Percentiles rank a stretch among this genome's conserved stretches.
Conservation (phyloP, 2,113 vertebrate species). For the Hemibagrus wyckioides region DNA sequence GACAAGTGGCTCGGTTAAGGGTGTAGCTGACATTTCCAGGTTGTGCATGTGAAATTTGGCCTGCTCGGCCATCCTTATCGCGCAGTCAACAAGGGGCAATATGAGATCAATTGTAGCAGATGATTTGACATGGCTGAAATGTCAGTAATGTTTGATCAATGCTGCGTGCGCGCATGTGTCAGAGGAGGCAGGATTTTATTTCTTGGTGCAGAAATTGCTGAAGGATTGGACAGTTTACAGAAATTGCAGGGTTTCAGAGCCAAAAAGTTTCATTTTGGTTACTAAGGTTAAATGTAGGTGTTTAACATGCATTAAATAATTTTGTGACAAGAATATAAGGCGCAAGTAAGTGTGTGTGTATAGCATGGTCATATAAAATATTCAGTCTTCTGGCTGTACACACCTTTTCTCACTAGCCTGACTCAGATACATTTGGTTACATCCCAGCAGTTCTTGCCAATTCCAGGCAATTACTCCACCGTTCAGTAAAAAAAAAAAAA, state of each 20-base stretch:
- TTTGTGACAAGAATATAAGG: background rate
- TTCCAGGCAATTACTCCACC: background rate
- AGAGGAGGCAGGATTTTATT: background rate
- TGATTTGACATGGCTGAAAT: constrained; percentile 33
- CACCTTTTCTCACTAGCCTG: background rate
- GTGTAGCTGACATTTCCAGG: constrained; percentile 12
- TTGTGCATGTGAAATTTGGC: constrained; percentile 15
- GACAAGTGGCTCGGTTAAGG: constrained; percentile 23
- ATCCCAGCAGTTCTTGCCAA: background rate
- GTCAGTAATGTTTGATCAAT: constrained; percentile 30
- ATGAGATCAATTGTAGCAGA: constrained; percentile 36
- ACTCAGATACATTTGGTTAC: background rate
- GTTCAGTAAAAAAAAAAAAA: background rate
- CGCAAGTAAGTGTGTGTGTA: too few species aligned
- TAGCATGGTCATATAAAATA: background rate
- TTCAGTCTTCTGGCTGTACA: background rate
- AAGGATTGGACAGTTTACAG: background rate
- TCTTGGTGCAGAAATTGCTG: background rate
- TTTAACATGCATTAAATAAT: background rate
- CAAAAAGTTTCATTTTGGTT: background rate
- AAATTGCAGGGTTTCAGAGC: background rate
- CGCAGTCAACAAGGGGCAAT: constrained; percentile 17
- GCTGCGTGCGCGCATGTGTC: background rate
- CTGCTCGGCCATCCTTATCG: constrained; percentile 13
- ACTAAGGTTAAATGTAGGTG: background rate